Evolutionary conservation across 2,113 vertebrate species (phyloP).

Genomic region (Microcebus tavaratra): DNA sequence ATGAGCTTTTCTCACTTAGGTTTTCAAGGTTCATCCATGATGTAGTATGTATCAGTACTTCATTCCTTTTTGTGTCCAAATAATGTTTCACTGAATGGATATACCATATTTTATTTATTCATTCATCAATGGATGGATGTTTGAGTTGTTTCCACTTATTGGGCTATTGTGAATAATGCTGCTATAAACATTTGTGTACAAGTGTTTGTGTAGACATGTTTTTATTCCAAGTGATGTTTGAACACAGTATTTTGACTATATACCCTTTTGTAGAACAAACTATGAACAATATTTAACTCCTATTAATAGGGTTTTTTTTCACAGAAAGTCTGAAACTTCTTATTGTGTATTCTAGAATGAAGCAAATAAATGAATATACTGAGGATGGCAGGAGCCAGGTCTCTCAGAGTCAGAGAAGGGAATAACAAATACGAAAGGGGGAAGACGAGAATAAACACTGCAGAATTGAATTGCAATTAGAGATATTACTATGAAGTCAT

Average conservation of each 20-base stretch:
- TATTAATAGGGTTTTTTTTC: neutral
- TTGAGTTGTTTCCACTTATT: neutral
- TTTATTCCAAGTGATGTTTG: no score
- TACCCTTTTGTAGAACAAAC: neutral
- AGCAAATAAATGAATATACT: neutral
- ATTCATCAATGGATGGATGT: neutral
- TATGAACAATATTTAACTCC: neutral
- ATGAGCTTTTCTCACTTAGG: neutral
- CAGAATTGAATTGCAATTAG: neutral
- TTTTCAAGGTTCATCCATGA: neutral
- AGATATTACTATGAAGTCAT: neutral
- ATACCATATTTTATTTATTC: neutral
- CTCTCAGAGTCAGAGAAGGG: neutral
- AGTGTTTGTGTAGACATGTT: no score
- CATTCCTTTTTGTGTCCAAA: neutral
- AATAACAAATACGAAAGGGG: neutral
- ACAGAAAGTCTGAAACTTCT: constrained; percentile 11
- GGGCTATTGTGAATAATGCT: neutral
- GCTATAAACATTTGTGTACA: no score
- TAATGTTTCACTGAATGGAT: neutral
- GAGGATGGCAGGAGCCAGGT: neutral
- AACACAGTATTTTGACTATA: neutral
- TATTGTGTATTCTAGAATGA: neutral
- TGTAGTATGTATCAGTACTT: neutral
- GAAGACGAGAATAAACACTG: neutral